Conservation (phyloP, 1,140 invertebrate genomes). For the Papilio glaucus region DNA sequence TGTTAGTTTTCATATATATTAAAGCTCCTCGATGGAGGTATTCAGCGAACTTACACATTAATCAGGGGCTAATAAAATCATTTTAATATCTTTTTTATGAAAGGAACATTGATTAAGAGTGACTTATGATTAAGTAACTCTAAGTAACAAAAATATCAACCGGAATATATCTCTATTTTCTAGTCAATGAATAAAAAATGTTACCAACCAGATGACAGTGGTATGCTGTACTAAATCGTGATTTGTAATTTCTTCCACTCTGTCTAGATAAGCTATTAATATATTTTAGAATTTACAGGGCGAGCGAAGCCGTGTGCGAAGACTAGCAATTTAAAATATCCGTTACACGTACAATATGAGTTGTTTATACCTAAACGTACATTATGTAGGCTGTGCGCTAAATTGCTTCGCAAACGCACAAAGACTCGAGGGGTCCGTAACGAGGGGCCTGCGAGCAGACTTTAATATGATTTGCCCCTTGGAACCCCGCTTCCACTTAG, state of each 20-base stretch:
- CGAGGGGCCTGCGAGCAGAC: constrained; percentile 19
- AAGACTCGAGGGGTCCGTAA: constrained; percentile 25
- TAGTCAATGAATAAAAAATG: no score
- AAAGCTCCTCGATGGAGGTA: neutral
- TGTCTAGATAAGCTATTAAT: neutral
- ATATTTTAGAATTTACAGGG: neutral
- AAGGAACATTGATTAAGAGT: no score
- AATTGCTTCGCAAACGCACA: constrained; percentile 29
- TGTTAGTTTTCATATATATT: neutral
- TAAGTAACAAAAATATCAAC: no score
- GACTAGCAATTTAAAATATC: neutral
- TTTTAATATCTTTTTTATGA: no score
- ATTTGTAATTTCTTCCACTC: neutral
- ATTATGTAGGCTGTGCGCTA: constrained; percentile 11
- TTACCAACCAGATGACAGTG: no score
- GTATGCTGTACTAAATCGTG: no score
- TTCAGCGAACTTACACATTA: no score
- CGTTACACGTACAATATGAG: constrained; percentile 16
- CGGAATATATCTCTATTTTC: no score
- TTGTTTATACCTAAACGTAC: constrained; percentile 21
- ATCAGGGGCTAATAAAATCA: no score
- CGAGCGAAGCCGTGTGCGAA: neutral
- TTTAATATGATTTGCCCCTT: constrained; percentile 27
- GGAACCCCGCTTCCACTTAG: neutral
- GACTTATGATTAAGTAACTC: no score